Base-by-base conservation (phyloP, 2,113 vertebrate species). In the Pardalotus punctatus region DNA sequence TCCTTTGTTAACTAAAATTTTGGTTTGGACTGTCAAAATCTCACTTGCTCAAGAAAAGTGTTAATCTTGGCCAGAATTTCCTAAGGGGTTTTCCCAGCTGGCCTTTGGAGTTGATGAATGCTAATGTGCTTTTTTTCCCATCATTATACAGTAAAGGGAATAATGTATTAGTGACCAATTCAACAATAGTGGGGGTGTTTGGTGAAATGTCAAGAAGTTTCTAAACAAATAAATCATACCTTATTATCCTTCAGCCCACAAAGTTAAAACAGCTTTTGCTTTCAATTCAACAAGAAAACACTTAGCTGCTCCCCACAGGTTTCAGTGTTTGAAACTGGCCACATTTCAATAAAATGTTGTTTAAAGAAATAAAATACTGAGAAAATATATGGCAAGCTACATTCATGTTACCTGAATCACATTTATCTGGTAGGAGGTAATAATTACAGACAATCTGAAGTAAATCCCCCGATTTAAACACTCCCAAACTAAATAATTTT, bases 151-250 rank as follows among this genome's bases (percentile, higher is more conserved):
- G 77, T 60, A 73, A 95, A 70, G 36, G 70, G 86, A 98, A 97
- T 94, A 97, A 97, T 86, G 82, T 88, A 72, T 97, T 96, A 94
- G 88, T 79, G 79, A 71, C 64, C 90, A 86, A 90, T 91, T 97
- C 93, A 95, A 78, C 65, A 90, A 80, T 40, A 92, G 94, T 88
- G 82, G 92, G 77, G 78, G 90, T 90, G 84, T 70, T 92, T 86
- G 73, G 56, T 87, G 81, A 81, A 94, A 81, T 54, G 94, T 93
- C 86, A 94, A 81, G 86, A 92, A 84, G 67, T 94, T 96, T 96
- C 90, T 84, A 78, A 90, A 88, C 96, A 97, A 94, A 98, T 98
- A 98, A 98, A 98, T 98, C 98, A 98, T 95, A 97, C 96, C 93
- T 94, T 96, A 97, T 97, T 98, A 98, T 96, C 82, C 89, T 94